phyloP scores from a whole-genome alignment of 2,797 vertebrate genomes.

The Gallinago nigripennis region DNA sequence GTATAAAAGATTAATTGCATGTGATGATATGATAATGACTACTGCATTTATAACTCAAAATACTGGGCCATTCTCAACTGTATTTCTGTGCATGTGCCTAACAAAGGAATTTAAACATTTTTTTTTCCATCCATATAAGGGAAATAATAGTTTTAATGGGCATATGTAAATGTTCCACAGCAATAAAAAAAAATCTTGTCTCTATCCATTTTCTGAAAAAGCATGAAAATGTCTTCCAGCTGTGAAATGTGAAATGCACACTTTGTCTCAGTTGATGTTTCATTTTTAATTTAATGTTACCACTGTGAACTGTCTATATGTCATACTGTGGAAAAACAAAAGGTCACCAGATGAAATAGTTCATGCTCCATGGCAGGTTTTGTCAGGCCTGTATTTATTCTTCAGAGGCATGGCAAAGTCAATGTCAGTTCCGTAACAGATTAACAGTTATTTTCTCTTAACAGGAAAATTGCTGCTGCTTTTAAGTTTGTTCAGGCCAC shows the following conservation, averaged over 20 bases:
- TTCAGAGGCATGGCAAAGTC: neutral
- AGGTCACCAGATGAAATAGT: neutral
- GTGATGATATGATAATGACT: neutral
- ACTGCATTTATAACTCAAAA: neutral
- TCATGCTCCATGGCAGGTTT: neutral
- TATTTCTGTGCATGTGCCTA: neutral
- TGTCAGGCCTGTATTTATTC: neutral
- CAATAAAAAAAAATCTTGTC: neutral
- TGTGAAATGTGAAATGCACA: neutral
- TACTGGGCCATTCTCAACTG: neutral
- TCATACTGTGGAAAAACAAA: neutral
- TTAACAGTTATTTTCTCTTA: conserved; percentile 45
- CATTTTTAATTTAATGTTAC: conserved; percentile 1
- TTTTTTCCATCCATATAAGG: neutral
- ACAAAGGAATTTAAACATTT: neutral
- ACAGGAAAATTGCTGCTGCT: conserved; percentile 97
- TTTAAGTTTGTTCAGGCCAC: conserved; percentile 96
- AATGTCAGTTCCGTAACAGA: neutral
- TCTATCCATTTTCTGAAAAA: neutral
- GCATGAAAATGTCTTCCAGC: neutral
- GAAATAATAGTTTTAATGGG: neutral
- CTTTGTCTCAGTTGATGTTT: neutral
- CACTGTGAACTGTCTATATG: neutral
- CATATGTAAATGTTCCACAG: neutral
- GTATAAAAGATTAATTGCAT: neutral